Percentiles rank a stretch among this genome's conserved stretches.
Conservation (phyloP, 2,113 vertebrate species). For the Macroglossus sobrinus region DNA sequence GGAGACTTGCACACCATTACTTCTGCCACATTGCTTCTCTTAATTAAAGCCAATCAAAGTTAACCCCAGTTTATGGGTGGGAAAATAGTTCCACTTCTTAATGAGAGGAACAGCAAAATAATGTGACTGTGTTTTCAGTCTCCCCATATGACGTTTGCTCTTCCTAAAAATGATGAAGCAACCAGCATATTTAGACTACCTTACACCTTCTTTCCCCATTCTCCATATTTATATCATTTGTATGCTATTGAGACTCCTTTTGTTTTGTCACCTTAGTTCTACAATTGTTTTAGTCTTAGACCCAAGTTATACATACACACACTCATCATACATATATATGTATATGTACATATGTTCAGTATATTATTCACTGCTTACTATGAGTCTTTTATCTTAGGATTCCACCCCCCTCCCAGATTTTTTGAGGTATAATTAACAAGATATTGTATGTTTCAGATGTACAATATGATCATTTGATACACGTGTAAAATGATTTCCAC, state of each 20-base stretch:
- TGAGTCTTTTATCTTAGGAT: neutral
- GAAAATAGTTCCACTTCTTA: neutral
- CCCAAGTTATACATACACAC: neutral
- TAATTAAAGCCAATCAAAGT: neutral
- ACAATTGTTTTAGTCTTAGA: neutral
- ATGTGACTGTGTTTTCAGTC: neutral
- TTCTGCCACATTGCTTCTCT: neutral
- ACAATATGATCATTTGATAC: neutral
- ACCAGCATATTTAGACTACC: neutral
- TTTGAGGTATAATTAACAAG: neutral
- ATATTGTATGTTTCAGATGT: neutral
- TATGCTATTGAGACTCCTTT: neutral
- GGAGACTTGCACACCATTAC: neutral
- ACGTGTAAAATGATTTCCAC: neutral
- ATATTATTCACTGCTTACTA: neutral
- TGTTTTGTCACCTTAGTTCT: neutral
- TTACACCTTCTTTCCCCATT: neutral
- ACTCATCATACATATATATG: neutral
- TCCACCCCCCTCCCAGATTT: neutral
- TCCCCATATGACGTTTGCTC: neutral
- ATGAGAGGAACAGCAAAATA: neutral
- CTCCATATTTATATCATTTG: neutral
- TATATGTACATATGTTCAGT: neutral
- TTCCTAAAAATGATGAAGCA: neutral
- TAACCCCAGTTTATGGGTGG: neutral